A percentile compares a stretch with the other conserved stretches of the same genome.
These are phyloP conservation scores for Heterocephalus glaber DNA, from an alignment of 2,113 vertebrate species.

Conservation along the genomic window DNA sequence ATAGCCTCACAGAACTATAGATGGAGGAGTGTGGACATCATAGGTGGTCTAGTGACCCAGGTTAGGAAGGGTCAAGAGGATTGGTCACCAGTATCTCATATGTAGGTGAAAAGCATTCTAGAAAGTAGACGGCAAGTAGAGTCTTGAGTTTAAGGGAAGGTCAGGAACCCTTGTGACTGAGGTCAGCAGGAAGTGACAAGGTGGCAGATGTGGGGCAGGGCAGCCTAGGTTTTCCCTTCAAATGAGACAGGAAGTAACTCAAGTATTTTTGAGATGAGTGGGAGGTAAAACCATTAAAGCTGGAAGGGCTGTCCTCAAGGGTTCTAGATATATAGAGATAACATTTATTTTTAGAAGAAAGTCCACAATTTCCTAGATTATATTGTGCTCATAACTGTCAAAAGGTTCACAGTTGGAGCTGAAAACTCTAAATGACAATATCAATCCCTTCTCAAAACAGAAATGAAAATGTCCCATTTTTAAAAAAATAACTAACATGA, in stretches of 20 bases:
- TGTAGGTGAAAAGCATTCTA: not conserved
- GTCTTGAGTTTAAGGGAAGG: not conserved
- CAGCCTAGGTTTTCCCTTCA: not conserved
- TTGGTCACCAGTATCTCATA: not conserved
- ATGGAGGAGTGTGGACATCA: not conserved
- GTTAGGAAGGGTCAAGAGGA: not conserved
- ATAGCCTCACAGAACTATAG: not conserved
- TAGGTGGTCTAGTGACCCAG: not conserved
- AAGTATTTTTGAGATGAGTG: not conserved
- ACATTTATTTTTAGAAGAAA: not conserved
- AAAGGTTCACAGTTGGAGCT: not conserved
- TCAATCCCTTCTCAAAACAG: not conserved
- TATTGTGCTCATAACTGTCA: not conserved
- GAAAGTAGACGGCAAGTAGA: not conserved
- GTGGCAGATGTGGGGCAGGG: not conserved
- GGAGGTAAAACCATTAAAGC: not conserved
- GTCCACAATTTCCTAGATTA: not conserved
- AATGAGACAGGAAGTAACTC: not conserved
- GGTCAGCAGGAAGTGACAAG: not conserved
- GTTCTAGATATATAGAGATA: not conserved
- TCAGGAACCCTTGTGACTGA: not conserved
- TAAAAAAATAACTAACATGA: not conserved
- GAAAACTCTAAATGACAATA: slow-evolving; percentile 22
- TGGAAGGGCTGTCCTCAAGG: not conserved
- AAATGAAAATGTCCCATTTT: slow-evolving; percentile 42